A percentile compares a stretch with the other conserved stretches of the same genome.
These are phyloP conservation scores for Agrotis puta DNA, from an alignment of 2,888 invertebrate genomes.

Conservation along the genomic window DNA sequence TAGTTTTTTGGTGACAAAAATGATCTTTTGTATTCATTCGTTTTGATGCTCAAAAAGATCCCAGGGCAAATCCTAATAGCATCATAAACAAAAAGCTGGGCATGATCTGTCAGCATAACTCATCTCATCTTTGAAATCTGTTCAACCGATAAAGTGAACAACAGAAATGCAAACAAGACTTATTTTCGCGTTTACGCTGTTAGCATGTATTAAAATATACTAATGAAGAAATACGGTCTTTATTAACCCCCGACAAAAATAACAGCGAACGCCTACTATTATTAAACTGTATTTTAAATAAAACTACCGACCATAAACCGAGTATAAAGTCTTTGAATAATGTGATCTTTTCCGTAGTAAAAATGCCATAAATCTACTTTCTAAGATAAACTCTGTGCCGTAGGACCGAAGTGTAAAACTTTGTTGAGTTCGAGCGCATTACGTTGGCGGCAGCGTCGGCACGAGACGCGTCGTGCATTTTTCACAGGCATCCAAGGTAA, in stretches of 20 bases:
- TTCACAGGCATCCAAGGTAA: conserved; percentile 46
- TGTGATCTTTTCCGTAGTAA: conserved; percentile 65
- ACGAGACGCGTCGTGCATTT: conserved; percentile 60
- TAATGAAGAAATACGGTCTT: neutral
- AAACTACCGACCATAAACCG: conserved; percentile 49
- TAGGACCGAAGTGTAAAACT: conserved; percentile 68
- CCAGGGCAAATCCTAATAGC: no score
- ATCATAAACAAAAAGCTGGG: no score
- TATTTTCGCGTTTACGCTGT: neutral
- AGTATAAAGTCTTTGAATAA: conserved; percentile 64
- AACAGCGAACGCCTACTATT: conserved; percentile 16
- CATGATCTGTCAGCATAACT: no score
- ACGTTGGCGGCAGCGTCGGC: conserved; percentile 42
- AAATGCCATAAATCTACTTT: conserved; percentile 76
- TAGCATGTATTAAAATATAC: neutral
- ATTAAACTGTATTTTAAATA: conserved; percentile 48
- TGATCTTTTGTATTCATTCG: no score
- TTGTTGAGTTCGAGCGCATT: conserved; percentile 61
- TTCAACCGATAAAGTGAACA: neutral
- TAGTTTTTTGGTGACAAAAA: no score
- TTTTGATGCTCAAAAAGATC: no score
- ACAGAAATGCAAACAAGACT: neutral
- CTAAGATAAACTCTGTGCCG: conserved; percentile 71
- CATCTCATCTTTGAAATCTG: no score
- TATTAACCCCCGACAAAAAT: conserved; percentile 14